These are phyloP conservation scores for Phaetusa simplex DNA, from an alignment of 2,113 vertebrate species.

Conservation along the genomic window DNA sequence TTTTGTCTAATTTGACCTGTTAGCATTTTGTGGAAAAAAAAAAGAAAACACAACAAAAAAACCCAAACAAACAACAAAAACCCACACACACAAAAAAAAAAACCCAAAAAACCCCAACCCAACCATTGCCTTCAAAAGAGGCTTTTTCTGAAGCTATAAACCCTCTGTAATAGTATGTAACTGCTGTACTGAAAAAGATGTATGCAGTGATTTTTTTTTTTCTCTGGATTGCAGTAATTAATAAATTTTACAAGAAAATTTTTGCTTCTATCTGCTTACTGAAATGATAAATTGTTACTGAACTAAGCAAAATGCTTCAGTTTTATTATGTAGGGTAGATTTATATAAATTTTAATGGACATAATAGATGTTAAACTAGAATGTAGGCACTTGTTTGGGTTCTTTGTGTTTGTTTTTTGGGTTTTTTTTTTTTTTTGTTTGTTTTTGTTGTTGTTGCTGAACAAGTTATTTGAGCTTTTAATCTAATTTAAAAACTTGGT, in stretches of 20 bases:
- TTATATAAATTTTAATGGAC: background rate
- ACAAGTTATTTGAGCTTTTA: background rate
- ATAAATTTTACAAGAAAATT: background rate
- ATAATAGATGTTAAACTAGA: background rate
- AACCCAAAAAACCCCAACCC: too few relatives aligned
- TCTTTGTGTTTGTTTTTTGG: background rate
- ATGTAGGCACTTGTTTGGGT: accelerated
- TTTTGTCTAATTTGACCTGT: background rate
- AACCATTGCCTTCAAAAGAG: background rate
- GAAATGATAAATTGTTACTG: background rate
- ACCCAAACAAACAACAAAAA: too few relatives aligned
- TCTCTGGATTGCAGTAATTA: background rate
- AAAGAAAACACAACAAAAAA: background rate
- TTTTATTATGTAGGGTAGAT: background rate
- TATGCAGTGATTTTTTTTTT: background rate
- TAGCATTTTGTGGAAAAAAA: background rate
- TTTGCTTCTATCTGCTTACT: background rate
- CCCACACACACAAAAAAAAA: too few relatives aligned
- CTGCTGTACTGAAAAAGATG: background rate
- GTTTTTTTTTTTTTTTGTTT: background rate
- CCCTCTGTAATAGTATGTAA: background rate
- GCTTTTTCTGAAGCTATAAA: background rate
- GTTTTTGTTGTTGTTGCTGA: background rate
- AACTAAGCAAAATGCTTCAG: background rate
- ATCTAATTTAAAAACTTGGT: background rate